A percentile compares a stretch with the other conserved stretches of the same genome.
Conservation (phyloP, 2,888 invertebrate species). For the Sinhomidia bicolor region DNA sequence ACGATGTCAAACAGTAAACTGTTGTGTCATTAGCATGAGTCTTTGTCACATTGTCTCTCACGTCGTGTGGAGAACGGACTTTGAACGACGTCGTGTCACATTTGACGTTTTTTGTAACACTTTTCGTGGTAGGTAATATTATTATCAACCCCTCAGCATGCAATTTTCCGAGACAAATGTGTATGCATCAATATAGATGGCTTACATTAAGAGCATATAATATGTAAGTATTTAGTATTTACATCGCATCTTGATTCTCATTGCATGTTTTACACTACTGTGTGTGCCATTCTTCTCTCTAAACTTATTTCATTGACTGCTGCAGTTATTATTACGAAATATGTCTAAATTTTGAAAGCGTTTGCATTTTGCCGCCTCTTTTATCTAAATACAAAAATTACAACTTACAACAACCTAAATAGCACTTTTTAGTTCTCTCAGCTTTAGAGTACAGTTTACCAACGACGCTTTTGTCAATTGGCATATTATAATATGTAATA, state of each 20-base stretch:
- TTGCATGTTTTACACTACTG: conserved; percentile 48
- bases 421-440: too few species aligned
- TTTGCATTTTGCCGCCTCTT: not conserved
- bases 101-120: not conserved
- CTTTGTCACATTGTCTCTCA: too few species aligned
- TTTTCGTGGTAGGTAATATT: not conserved
- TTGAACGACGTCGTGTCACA: not conserved
- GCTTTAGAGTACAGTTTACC: too few species aligned
- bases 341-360: conserved; percentile 48
- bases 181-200: not conserved
- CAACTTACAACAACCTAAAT: not conserved
- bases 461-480: too few species aligned
- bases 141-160: not conserved
- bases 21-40: too few species aligned
- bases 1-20: not conserved
- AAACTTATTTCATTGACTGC: conserved; percentile 34
- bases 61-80: not conserved
- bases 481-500: not conserved
- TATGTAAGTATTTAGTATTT: not conserved
- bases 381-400: not conserved
- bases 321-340: conserved; percentile 17
- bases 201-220: not conserved
- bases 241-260: conserved; percentile 25
- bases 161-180: too few species aligned
- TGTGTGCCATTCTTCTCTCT: too few species aligned